Percentiles rank a stretch among this genome's conserved stretches.
These are phyloP conservation scores for Lathamus discolor DNA, from an alignment of 2,113 vertebrate genomes.

Conservation along the genomic window DNA sequence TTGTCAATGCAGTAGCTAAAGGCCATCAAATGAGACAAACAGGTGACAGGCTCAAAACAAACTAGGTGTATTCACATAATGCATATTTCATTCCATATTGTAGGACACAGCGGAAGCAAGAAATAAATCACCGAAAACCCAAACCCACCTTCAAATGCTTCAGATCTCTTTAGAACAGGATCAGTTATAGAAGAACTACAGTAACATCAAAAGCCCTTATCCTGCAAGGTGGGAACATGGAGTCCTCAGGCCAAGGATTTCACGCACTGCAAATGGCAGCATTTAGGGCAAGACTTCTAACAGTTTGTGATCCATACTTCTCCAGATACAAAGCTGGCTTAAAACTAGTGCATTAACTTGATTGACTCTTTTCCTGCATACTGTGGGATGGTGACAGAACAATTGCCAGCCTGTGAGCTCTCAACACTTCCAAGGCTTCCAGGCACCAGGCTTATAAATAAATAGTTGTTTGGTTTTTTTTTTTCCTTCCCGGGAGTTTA, in stretches of 20 bases:
- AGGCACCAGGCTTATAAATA: not conserved
- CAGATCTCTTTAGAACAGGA: not conserved
- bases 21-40: not conserved
- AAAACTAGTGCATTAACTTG: not conserved
- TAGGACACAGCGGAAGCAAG: not conserved
- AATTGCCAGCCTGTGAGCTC: not conserved
- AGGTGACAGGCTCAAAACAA: not conserved
- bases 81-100: not conserved
- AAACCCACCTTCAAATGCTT: not conserved
- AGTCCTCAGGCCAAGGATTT: not conserved
- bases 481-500: not conserved
- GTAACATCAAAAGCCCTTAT: not conserved
- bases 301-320: not conserved
- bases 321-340: not conserved
- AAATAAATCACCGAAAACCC: no score
- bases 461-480: not conserved
- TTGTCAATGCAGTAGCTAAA: not conserved
- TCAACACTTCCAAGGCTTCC: not conserved
- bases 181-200: not conserved
- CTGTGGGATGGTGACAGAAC: not conserved
- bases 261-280: not conserved
- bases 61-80: not conserved
- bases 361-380: not conserved
- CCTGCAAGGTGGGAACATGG: rapidly evolving
- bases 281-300: not conserved